These are phyloP conservation scores for Apodemus speciosus DNA, from an alignment of 2,113 vertebrate species.

Conservation along the genomic window DNA sequence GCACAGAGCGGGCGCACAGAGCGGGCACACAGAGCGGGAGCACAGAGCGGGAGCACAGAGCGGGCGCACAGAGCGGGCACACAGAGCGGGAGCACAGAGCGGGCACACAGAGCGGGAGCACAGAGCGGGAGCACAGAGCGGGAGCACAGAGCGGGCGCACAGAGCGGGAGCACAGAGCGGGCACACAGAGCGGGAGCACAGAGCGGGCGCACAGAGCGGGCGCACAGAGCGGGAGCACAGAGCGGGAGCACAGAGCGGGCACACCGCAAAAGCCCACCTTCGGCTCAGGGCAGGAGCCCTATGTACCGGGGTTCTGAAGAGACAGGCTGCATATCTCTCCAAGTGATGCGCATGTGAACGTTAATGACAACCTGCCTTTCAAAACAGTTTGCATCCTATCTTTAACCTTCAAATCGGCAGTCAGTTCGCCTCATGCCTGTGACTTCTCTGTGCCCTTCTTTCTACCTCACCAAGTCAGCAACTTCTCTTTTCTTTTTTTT, in stretches of 20 bases:
- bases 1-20: background rate
- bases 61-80: too few relatives aligned
- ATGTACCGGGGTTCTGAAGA: background rate
- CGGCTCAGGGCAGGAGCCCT: too few relatives aligned
- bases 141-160: background rate
- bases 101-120: background rate
- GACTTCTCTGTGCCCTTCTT: background rate
- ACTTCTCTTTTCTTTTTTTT: too few relatives aligned
- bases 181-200: background rate
- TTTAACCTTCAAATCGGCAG: background rate
- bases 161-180: background rate
- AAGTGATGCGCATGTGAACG: background rate
- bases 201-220: background rate
- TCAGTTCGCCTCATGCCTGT: background rate
- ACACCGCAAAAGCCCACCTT: background rate
- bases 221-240: too few relatives aligned
- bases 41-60: background rate
- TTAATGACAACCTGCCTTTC: background rate
- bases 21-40: background rate
- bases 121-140: background rate
- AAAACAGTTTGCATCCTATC: background rate
- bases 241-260: too few relatives aligned
- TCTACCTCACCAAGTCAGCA: background rate
- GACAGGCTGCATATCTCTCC: background rate
- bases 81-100: background rate